Conservation (phyloP, 2,113 vertebrate genomes). For the Agelaius phoeniceus region DNA sequence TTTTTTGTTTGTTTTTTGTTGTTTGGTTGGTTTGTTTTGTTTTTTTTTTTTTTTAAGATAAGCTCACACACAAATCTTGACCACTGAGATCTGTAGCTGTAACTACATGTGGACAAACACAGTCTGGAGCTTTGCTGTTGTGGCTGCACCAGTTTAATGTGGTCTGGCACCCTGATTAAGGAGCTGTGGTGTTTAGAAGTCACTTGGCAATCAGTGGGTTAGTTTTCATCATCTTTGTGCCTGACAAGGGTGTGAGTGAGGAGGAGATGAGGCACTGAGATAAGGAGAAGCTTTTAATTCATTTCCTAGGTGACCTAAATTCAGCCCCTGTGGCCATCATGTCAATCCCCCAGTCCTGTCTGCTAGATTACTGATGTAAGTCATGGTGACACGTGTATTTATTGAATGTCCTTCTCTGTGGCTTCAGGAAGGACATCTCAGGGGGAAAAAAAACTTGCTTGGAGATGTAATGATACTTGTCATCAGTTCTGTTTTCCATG, state of each 20-base stretch:
- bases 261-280: not conserved
- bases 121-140: not conserved
- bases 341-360: not conserved
- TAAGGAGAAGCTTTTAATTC: constrained; percentile 52
- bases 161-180: not conserved
- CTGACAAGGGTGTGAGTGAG: not conserved
- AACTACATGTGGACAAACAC: not conserved
- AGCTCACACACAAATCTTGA: not conserved
- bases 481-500: not conserved
- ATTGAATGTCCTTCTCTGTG: not conserved
- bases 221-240: not conserved
- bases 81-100: not conserved
- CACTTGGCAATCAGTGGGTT: not conserved
- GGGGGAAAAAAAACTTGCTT: not conserved
- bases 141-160: not conserved
- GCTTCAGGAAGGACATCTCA: constrained; percentile 2
- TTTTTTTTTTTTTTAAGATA: not conserved
- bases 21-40: not conserved
- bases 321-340: constrained; percentile 35
- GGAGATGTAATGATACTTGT: not conserved
- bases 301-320: constrained; percentile 34
- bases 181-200: not conserved
- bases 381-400: not conserved
- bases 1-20: not conserved
- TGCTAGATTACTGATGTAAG: constrained; percentile 36